A percentile compares a stretch with the other conserved stretches of the same genome.
phyloP scores from a whole-genome alignment of 2,113 vertebrate species.

The Hemiscyllium ocellatum region DNA sequence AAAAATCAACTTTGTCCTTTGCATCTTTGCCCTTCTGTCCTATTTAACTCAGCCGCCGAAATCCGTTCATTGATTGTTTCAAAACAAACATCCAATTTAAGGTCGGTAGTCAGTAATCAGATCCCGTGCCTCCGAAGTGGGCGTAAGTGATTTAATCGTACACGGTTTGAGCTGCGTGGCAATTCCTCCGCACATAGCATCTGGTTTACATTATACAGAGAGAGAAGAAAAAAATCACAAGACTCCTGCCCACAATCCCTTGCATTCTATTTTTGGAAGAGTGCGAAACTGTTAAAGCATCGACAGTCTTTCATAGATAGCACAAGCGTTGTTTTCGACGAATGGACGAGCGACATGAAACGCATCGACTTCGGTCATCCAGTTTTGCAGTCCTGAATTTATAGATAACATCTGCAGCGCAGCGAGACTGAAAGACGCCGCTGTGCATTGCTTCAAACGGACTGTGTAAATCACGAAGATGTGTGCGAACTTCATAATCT shows the following conservation, averaged over 20 bases:
- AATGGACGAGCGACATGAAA: neutral
- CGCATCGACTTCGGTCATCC: neutral
- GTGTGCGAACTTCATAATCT: neutral
- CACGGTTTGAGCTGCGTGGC: conserved; percentile 31
- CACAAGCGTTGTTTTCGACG: neutral
- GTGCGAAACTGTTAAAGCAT: conserved; percentile 24
- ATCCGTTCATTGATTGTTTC: neutral
- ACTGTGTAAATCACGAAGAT: neutral
- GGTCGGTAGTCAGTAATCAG: neutral
- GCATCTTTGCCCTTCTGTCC: neutral
- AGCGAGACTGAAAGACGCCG: neutral
- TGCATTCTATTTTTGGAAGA: conserved; percentile 35
- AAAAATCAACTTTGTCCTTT: neutral
- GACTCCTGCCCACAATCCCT: conserved; percentile 37
- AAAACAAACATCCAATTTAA: conserved; percentile 1
- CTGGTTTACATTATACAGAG: conserved; percentile 31
- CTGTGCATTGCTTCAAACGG: neutral
- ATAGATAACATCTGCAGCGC: neutral
- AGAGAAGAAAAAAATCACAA: conserved; percentile 15
- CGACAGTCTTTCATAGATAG: neutral
- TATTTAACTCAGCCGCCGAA: neutral
- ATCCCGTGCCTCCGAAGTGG: conserved; percentile 4
- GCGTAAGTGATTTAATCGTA: conserved; percentile 23
- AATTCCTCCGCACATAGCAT: conserved; percentile 29
- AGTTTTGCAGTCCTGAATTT: neutral